Conservation (phyloP, 2,797 vertebrate genomes). For the Odontamblyopus lacepedii region DNA sequence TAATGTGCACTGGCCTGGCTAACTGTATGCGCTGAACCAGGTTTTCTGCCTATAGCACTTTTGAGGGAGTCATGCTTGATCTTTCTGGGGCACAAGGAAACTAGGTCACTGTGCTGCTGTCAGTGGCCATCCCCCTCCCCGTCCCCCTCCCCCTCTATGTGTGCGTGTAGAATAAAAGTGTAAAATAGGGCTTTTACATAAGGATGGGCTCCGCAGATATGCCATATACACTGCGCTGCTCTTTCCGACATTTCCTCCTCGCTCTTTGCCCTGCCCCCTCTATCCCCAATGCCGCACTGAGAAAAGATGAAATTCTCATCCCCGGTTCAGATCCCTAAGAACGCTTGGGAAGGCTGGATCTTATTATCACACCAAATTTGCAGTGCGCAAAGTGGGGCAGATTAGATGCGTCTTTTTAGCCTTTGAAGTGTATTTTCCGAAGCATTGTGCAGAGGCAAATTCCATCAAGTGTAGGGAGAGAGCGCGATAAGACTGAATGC, state of each 20-base stretch:
- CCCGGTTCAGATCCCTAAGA: constrained; percentile 71
- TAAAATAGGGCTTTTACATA: constrained; percentile 77
- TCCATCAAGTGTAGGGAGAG: constrained; percentile 73
- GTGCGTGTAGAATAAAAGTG: constrained; percentile 44
- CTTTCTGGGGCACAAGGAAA: constrained; percentile 76
- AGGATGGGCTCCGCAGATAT: constrained; percentile 65
- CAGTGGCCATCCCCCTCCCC: constrained; percentile 39
- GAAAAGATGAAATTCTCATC: constrained; percentile 67
- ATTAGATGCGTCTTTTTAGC: constrained; percentile 71
- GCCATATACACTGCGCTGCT: constrained; percentile 45
- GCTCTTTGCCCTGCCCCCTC: constrained; percentile 29
- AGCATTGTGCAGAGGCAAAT: constrained; percentile 74
- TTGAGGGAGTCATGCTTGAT: constrained; percentile 69
- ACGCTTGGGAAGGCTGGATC: constrained; percentile 70
- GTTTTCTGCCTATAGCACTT: constrained; percentile 62
- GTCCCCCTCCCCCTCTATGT: constrained; percentile 1
- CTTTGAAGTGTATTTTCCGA: constrained; percentile 76
- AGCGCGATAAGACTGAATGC: constrained; percentile 71
- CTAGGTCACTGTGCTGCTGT: constrained; percentile 78
- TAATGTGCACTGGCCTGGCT: constrained; percentile 50
- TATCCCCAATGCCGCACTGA: constrained; percentile 29
- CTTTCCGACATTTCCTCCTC: constrained; percentile 66
- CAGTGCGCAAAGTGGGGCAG: constrained; percentile 68
- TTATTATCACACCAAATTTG: constrained; percentile 73
- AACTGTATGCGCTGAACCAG: constrained; percentile 55